Conservation (phyloP, 2,888 invertebrate species). For the Tipula vernalis region DNA sequence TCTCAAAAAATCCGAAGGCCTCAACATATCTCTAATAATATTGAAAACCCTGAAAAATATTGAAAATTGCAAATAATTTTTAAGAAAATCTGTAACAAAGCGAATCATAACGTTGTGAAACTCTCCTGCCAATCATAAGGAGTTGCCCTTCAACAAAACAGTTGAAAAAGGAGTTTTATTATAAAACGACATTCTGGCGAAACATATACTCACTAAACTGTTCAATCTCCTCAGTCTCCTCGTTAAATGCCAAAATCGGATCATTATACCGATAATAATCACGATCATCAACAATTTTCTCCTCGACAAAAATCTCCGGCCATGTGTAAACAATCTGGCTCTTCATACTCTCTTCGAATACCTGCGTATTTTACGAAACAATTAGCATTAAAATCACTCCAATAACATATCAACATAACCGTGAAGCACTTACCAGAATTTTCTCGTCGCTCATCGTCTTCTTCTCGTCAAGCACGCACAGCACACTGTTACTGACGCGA, state of each 20-base stretch:
- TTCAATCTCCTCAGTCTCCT: slow-evolving; percentile 19
- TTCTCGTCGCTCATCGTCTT: neutral
- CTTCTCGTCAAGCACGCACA: slow-evolving; percentile 28
- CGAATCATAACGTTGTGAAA: too few species aligned
- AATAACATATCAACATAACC: neutral
- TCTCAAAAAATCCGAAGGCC: too few species aligned
- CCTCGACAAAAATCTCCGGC: slow-evolving; percentile 13
- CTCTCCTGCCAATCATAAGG: too few species aligned
- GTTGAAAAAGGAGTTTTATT: too few species aligned
- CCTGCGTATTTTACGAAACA: neutral
- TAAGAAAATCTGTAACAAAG: too few species aligned
- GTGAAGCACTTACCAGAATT: neutral
- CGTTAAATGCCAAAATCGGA: slow-evolving; percentile 23
- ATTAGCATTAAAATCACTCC: neutral
- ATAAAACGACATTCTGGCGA: neutral
- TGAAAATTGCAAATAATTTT: too few species aligned
- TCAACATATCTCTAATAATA: too few species aligned
- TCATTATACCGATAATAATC: slow-evolving; percentile 25
- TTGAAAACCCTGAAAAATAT: too few species aligned
- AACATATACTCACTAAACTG: slow-evolving; percentile 20
- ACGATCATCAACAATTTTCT: neutral
- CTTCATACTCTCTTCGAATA: neutral
- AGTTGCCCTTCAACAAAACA: too few species aligned
- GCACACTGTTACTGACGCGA: slow-evolving; percentile 27
- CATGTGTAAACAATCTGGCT: slow-evolving; percentile 13